Conservation (phyloP, 2,888 invertebrate species). For the Brassicogethes aeneus region DNA sequence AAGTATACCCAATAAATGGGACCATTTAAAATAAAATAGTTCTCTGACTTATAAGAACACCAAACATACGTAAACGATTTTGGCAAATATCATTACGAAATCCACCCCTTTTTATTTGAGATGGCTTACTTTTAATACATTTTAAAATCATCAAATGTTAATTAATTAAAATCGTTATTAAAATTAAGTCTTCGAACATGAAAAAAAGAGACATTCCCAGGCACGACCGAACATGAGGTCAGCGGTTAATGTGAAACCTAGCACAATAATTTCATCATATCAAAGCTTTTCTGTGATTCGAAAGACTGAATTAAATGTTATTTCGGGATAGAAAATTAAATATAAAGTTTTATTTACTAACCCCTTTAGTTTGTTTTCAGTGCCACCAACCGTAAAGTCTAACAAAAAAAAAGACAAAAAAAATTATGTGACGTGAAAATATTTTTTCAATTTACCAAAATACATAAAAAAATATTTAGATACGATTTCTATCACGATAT, state of each 20-base stretch:
- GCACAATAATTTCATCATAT: slow-evolving; percentile 48
- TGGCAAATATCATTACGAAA: too few relatives aligned
- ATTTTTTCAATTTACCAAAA: slow-evolving; percentile 38
- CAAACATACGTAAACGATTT: too few relatives aligned
- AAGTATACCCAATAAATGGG: too few relatives aligned
- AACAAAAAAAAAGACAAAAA: slow-evolving; percentile 16
- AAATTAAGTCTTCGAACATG: not conserved
- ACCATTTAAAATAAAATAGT: too few relatives aligned
- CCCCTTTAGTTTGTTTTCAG: slow-evolving; percentile 9
- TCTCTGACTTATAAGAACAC: too few relatives aligned
- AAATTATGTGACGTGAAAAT: slow-evolving; percentile 33
- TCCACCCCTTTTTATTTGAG: too few relatives aligned
- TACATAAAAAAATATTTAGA: slow-evolving; percentile 35
- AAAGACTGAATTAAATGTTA: slow-evolving; percentile 47
- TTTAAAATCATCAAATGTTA: not conserved
- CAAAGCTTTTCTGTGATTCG: slow-evolving; percentile 49
- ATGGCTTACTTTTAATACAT: not conserved
- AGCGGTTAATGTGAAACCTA: slow-evolving; percentile 26
- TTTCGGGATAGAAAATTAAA: slow-evolving; percentile 39
- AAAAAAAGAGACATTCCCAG: not conserved
- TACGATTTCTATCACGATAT: slow-evolving; percentile 38
- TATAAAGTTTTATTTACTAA: slow-evolving; percentile 13
- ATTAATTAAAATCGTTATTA: not conserved
- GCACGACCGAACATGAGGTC: not conserved
- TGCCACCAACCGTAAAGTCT: not conserved